Conservation (phyloP, 2,797 vertebrate species). For the Zenarchopterus dispar region DNA sequence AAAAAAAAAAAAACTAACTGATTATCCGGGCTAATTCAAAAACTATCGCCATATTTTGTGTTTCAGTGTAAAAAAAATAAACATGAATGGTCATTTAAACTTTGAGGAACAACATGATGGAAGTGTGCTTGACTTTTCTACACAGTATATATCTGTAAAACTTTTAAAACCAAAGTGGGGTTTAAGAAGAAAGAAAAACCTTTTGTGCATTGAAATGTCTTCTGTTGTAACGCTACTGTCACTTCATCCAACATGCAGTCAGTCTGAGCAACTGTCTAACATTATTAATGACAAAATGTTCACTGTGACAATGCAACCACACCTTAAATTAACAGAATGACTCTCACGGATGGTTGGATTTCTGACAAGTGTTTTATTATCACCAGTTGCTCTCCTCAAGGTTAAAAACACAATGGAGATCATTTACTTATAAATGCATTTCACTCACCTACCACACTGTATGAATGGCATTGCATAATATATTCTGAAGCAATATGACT, state of each 20-base stretch:
- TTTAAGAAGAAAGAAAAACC: no score
- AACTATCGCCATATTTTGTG: no score
- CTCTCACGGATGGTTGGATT: constrained; percentile 36
- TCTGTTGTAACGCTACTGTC: constrained; percentile 1
- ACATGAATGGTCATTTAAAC: no score
- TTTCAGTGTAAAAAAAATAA: no score
- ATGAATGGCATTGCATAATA: constrained; percentile 38
- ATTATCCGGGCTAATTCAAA: no score
- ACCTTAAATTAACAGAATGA: constrained; percentile 37
- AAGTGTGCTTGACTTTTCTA: no score
- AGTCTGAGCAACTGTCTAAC: constrained; percentile 13
- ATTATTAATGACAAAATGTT: constrained; percentile 60
- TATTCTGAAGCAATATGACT: constrained; percentile 53
- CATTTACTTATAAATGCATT: constrained; percentile 66
- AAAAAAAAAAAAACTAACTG: no score
- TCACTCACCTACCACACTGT: constrained; percentile 40
- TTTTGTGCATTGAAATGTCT: constrained; percentile 1
- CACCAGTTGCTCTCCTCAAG: constrained; percentile 54
- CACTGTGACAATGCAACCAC: constrained; percentile 20
- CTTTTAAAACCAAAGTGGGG: no score
- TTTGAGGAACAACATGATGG: no score
- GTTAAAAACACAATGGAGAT: constrained; percentile 61
- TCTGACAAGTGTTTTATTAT: constrained; percentile 63
- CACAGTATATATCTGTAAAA: no score
- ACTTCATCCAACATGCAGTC: constrained; percentile 2